A percentile compares a stretch with the other conserved stretches of the same genome.
These are phyloP conservation scores for Campopleginae sp. DNA, from an alignment of 2,888 invertebrate genomes.

Conservation along the genomic window DNA sequence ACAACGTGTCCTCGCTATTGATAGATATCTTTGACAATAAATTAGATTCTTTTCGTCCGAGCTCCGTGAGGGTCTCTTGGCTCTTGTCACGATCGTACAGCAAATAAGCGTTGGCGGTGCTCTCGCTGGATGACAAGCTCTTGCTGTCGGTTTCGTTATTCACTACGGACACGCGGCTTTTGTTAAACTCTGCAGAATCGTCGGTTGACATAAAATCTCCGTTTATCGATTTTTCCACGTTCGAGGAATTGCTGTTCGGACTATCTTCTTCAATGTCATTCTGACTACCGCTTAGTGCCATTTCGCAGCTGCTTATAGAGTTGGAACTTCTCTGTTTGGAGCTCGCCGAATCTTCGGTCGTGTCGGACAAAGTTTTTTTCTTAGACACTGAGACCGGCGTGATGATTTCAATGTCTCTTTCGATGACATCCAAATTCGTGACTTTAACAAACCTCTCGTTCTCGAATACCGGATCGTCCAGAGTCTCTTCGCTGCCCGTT, in stretches of 20 bases:
- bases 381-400: conserved; percentile 81
- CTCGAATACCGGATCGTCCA: conserved; percentile 75
- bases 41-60: conserved; percentile 31
- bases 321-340: conserved; percentile 81
- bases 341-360: conserved; percentile 72
- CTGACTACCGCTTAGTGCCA: conserved; percentile 81
- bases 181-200: conserved; percentile 6
- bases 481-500: conserved; percentile 79
- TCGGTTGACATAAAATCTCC: conserved; percentile 44
- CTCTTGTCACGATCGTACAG: conserved; percentile 64
- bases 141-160: conserved; percentile 49
- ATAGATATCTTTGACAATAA: conserved; percentile 46
- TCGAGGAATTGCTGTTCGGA: conserved; percentile 73
- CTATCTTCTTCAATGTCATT: conserved; percentile 78
- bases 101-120: conserved; percentile 48
- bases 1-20: conserved; percentile 64
- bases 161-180: conserved; percentile 1
- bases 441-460: conserved; percentile 49
- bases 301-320: conserved; percentile 83
- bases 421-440: conserved; percentile 65
- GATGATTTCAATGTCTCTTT: conserved; percentile 80
- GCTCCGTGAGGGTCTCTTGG: conserved; percentile 66
- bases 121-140: conserved; percentile 62
- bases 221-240: conserved; percentile 64
- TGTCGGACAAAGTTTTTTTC: conserved; percentile 71